phyloP scores from a whole-genome alignment of 1,140 invertebrate genomes.

The Bombus sibiricus region DNA sequence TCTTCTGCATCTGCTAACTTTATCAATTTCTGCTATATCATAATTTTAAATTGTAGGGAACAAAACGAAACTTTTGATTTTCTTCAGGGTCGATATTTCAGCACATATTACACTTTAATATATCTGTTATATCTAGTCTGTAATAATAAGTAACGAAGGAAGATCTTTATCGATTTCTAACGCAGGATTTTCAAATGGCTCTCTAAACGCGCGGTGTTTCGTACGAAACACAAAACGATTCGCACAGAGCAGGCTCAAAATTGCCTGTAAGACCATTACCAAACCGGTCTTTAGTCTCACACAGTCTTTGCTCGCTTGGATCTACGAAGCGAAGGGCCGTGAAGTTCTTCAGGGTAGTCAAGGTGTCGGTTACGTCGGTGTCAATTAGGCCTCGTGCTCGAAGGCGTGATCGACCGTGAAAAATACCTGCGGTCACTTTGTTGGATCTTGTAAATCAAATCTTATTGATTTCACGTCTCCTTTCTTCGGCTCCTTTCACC shows the following conservation, averaged over 20 bases:
- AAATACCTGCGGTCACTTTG: conserved; percentile 63
- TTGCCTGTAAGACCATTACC: conserved; percentile 59
- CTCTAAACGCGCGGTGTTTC: conserved; percentile 11
- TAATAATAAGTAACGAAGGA: background rate
- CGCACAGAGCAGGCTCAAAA: conserved; percentile 39
- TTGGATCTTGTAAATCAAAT: conserved; percentile 68
- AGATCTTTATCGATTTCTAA: background rate
- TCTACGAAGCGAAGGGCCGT: conserved; percentile 52
- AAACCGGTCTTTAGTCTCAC: conserved; percentile 68
- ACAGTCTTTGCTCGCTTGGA: conserved; percentile 39
- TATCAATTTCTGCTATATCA: too few relatives aligned
- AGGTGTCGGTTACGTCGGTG: conserved; percentile 66
- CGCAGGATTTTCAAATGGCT: background rate
- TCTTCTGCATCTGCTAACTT: too few relatives aligned
- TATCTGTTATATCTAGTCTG: background rate
- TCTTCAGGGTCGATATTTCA: too few relatives aligned
- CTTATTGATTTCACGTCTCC: conserved; percentile 61
- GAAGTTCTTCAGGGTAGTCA: conserved; percentile 54
- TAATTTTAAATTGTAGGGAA: too few relatives aligned
- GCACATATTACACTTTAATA: too few relatives aligned
- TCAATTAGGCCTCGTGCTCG: conserved; percentile 61
- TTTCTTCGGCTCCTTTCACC: conserved; percentile 14
- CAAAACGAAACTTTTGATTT: too few relatives aligned
- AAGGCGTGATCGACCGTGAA: conserved; percentile 67
- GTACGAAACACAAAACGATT: conserved; percentile 27